Percentiles rank a stretch among this genome's conserved stretches.
phyloP scores from a whole-genome alignment of 2,888 invertebrate genomes.

The Dorcus parallelipipedus region DNA sequence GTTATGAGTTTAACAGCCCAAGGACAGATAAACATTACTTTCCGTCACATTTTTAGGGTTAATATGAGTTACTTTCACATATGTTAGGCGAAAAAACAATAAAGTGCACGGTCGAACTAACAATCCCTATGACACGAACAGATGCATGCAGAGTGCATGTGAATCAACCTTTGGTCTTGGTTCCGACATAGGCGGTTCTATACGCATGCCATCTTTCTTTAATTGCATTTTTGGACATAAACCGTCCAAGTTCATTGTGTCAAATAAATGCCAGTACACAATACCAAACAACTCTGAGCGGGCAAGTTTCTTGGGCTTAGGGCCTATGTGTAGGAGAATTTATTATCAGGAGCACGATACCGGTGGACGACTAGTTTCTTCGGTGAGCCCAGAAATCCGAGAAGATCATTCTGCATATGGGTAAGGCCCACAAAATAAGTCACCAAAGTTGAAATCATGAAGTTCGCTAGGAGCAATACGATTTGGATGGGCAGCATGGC shows the following conservation, averaged over 20 bases:
- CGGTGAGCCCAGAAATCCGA: constrained; percentile 59
- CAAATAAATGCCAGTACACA: constrained; percentile 80
- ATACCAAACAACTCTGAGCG: constrained; percentile 70
- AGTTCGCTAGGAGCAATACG: constrained; percentile 10
- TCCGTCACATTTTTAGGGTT: too few species aligned
- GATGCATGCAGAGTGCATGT: constrained; percentile 69
- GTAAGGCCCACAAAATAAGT: constrained; percentile 13
- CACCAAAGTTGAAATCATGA: constrained; percentile 8
- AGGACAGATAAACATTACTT: too few species aligned
- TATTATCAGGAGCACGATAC: constrained; percentile 80
- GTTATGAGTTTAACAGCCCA: too few species aligned
- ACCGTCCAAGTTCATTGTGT: constrained; percentile 70
- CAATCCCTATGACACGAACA: constrained; percentile 81
- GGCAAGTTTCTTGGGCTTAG: constrained; percentile 70
- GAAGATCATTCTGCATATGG: constrained; percentile 8
- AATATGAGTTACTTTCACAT: too few species aligned
- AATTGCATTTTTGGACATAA: constrained; percentile 95
- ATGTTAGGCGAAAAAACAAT: too few species aligned
- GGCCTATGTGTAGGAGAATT: constrained; percentile 82
- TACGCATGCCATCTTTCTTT: constrained; percentile 91
- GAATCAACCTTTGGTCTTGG: constrained; percentile 88
- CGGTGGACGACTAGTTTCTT: constrained; percentile 59
- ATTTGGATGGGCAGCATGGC: constrained; percentile 18
- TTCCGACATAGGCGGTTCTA: constrained; percentile 94
- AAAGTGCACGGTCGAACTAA: constrained; percentile 77